Evolutionary conservation across 2,797 vertebrate genomes (phyloP), one percentile per base, ranked within the genome.

Genomic region (Syngnathus rostellatus): DNA sequence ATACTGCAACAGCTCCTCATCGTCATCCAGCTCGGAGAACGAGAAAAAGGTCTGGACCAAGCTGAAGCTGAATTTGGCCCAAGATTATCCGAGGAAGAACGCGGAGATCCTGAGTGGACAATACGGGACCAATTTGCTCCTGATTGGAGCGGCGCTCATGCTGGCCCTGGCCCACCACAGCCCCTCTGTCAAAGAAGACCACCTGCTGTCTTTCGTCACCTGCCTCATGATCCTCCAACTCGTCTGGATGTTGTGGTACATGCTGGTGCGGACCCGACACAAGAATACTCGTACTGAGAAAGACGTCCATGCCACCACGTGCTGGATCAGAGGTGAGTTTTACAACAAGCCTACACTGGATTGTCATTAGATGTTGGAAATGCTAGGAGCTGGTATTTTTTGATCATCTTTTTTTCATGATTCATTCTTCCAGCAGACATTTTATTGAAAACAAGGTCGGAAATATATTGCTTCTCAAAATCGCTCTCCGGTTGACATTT

Each of bases 231-330:
- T 93, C 63, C 86, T 98, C 63, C 97, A 99, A 90, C 85, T 98
- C 80, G 69, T 92, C 50, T 99, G 97, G 97, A 98, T 98, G 97
- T 80, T 94, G 78, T 98, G 95, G 94, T 97, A 97, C 90, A 90
- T 93, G 72, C 86, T 92, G 83, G 91, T 91, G 79, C 91, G 93
- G 79, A 83, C 89, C 75, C 88, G 88, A 19, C 91, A 87, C 62
- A 91, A 88, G 63, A 89, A 88, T 73, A 72, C 90, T 59, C 81
- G 89, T 59, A 88, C 85, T 0, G 94, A 90, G 74, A 96, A 92
- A 83, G 95, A 99, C 74, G 88, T 89, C 0, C 92, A 97, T 40
- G 96, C 94, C 0, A 94, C 93, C 45, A 94, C 94, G 37, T 90
- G 92, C 71, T 99, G 96, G 96, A 91, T 99, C 62, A 90, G 92